Conservation (phyloP, 2,888 invertebrate genomes). For the Leptopterna dolabrata region DNA sequence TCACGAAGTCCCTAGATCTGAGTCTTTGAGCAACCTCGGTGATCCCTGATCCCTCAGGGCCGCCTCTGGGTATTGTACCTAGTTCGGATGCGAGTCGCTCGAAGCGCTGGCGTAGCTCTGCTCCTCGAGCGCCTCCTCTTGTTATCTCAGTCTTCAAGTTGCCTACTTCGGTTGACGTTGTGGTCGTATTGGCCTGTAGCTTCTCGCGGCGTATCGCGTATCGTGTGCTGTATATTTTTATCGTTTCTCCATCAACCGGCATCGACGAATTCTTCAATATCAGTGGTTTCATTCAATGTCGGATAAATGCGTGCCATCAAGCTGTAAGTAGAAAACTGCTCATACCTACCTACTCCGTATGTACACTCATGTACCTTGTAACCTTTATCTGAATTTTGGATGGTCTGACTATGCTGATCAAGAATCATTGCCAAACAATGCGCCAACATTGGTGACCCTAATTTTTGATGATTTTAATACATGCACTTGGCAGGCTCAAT, state of each 20-base stretch:
- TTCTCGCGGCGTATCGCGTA: neutral
- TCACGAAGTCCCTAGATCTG: too few species aligned
- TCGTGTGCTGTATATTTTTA: neutral
- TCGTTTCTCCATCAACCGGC: neutral
- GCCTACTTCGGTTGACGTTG: neutral
- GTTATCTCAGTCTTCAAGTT: neutral
- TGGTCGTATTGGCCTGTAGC: neutral
- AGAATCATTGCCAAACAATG: too few species aligned
- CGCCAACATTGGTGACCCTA: too few species aligned
- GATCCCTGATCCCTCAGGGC: too few species aligned
- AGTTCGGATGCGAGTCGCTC: neutral
- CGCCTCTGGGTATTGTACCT: too few species aligned
- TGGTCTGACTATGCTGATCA: too few species aligned
- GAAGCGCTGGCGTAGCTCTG: neutral
- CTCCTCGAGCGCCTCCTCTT: neutral
- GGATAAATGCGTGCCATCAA: conserved; percentile 14
- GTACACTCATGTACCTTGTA: too few species aligned
- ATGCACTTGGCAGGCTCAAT: too few species aligned
- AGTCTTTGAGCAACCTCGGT: too few species aligned
- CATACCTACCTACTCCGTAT: too few species aligned
- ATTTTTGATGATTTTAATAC: too few species aligned
- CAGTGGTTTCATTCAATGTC: neutral
- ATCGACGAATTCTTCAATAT: neutral
- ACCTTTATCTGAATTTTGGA: too few species aligned
- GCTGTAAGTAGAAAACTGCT: neutral